Base-by-base conservation (phyloP, 2,888 invertebrate species). In the Drosophila koepferae region DNA sequence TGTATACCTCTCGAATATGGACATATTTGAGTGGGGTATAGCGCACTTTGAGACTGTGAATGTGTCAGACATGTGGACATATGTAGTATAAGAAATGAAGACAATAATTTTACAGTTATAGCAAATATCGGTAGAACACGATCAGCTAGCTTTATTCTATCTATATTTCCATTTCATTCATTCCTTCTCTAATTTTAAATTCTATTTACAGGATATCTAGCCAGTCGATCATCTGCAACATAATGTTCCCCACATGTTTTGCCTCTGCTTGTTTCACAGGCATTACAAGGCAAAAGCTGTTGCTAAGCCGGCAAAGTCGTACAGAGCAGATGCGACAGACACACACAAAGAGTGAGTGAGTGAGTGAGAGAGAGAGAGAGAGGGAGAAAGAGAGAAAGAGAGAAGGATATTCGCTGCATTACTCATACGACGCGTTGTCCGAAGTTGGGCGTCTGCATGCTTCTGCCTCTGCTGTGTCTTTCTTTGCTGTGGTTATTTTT, bases 381-480 rank as follows among this genome's bases (percentile, higher is more conserved):
- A 2, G 20, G 20, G 41, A 8, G 9, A 5, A 63, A 53, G 23
- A 9, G 18, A 5, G 14, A 38, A n/a, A 14, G 69, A 6, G 31
- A 7, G 41, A 34, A 43, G 44, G 38, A 60, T 36, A 46, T 14
- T 63, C 56, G 64, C 44, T 20, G 75, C 65, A 79, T 89, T 85
- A 87, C 85, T 86, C 90, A 87, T 81, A 80, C 90, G 77, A 48
- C 72, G 69, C 63, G 70, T 66, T 76, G 73, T 51, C 89, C 53
- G 86, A 43, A 46, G 54, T 54, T 40, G 63, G 7, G 20, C 46
- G 59, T 60, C 58, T 48, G n/a, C 61, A 53, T 48, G n/a, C 61
- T 31, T 28, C 63, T 55, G 20, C 59, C 31, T 34, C 63, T 53
- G 43, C 44, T 46, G 60, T 36, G 60, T 40, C 69, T 77, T 66